A percentile compares a stretch with the other conserved stretches of the same genome.
These are phyloP conservation scores for Paragorgia papillata DNA, from an alignment of 92 coral and sea anemone species.

Conservation along the genomic window DNA sequence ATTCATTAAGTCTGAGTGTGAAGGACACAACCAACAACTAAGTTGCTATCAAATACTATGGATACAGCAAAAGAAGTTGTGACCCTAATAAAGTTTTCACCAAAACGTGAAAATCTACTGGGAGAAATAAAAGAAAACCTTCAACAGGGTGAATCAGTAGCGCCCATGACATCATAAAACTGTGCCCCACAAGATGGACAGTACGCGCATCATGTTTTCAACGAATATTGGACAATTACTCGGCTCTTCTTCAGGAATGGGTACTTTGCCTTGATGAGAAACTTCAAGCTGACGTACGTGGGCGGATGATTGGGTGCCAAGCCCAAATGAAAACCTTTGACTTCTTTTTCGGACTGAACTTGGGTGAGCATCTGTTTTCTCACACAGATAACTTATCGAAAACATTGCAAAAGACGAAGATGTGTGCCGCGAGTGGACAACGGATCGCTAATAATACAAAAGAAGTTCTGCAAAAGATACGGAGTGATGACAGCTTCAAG, in stretches of 20 bases:
- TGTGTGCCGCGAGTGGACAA: slow-evolving; percentile 63
- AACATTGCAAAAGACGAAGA: slow-evolving; percentile 58
- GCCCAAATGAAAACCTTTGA: slow-evolving; percentile 62
- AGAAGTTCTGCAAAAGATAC: slow-evolving; percentile 56
- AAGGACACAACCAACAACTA: slow-evolving; percentile 60
- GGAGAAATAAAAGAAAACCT: slow-evolving; percentile 55
- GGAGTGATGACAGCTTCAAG: slow-evolving; percentile 50
- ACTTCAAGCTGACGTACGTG: slow-evolving; percentile 57
- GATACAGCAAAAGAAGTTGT: slow-evolving; percentile 52
- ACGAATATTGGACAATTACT: slow-evolving; percentile 18
- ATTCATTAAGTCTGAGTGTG: slow-evolving; percentile 63
- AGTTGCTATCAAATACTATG: slow-evolving; percentile 56
- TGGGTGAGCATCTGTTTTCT: slow-evolving; percentile 52
- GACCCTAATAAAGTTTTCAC: slow-evolving; percentile 57
- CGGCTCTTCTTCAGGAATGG: slow-evolving; percentile 51
- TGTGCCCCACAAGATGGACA: slow-evolving; percentile 62
- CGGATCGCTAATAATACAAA: slow-evolving; percentile 53
- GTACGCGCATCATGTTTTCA: slow-evolving; percentile 39
- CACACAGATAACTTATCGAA: slow-evolving; percentile 72
- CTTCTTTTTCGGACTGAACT: slow-evolving; percentile 52
- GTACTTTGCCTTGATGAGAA: slow-evolving; percentile 58
- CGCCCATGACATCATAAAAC: slow-evolving; percentile 36
- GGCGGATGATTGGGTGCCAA: slow-evolving; percentile 60
- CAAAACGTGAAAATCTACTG: slow-evolving; percentile 62
- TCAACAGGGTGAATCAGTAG: slow-evolving; percentile 33